Conservation (phyloP, 1,140 invertebrate genomes). For the Sycophila sp. region DNA sequence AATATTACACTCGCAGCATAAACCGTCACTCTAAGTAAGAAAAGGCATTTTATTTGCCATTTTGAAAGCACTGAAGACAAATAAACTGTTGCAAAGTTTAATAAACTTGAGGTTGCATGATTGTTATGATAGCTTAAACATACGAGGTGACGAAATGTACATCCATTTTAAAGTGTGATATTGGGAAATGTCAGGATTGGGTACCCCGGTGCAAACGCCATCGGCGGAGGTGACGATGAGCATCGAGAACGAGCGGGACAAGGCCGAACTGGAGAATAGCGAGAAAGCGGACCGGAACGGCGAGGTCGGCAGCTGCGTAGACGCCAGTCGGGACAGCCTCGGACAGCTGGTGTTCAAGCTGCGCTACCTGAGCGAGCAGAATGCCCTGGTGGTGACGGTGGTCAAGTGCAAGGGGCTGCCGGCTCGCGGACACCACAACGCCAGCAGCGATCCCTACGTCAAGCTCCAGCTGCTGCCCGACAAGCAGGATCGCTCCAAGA, state of each 20-base stretch:
- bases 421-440: slow-evolving; percentile 74
- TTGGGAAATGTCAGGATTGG: too few species aligned
- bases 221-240: slow-evolving; percentile 53
- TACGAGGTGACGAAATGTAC: too few species aligned
- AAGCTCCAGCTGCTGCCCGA: slow-evolving; percentile 93
- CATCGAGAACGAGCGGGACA: slow-evolving; percentile 67
- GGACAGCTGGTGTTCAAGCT: slow-evolving; percentile 89
- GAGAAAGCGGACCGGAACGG: slow-evolving; percentile 66
- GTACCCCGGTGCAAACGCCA: slow-evolving; percentile 52
- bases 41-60: too few species aligned
- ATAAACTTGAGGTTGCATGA: too few species aligned
- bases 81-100: too few species aligned
- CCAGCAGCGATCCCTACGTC: slow-evolving; percentile 89
- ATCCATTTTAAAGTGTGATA: too few species aligned
- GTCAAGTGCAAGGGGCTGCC: slow-evolving; percentile 86
- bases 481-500: slow-evolving; percentile 95
- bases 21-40: too few species aligned
- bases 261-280: slow-evolving; percentile 71
- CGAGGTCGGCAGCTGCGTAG: slow-evolving; percentile 54
- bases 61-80: too few species aligned
- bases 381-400: slow-evolving; percentile 90
- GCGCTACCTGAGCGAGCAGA: slow-evolving; percentile 88
- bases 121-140: too few species aligned
- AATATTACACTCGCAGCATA: too few species aligned
- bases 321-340: slow-evolving; percentile 68